phyloP scores from a whole-genome alignment of 2,113 vertebrate genomes.

The Lonchura striata region DNA sequence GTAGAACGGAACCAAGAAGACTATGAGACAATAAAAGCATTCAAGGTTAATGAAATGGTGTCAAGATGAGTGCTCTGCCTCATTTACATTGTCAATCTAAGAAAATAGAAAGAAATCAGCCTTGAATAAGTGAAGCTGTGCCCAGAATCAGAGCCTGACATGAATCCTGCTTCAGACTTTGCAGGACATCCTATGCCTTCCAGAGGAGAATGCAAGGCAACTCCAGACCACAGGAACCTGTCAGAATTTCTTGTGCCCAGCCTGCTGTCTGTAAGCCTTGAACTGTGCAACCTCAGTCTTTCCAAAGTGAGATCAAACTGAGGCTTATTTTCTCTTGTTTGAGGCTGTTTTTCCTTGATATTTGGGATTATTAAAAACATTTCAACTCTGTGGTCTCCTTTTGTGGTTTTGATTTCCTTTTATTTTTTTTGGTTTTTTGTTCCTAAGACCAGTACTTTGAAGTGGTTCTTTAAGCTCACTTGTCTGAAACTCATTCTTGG shows the following conservation, averaged over 20 bases:
- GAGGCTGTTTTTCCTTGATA: not conserved
- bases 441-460: not conserved
- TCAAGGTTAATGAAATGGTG: not conserved
- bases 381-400: not conserved
- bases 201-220: not conserved
- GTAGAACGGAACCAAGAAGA: not conserved
- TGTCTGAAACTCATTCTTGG: not conserved
- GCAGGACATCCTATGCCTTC: not conserved
- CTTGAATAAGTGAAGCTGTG: not conserved
- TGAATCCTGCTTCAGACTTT: not conserved
- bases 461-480: not conserved
- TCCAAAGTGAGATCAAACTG: not conserved
- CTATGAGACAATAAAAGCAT: not conserved
- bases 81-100: not conserved
- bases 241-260: not conserved
- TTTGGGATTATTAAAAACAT: not conserved
- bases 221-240: too few relatives aligned
- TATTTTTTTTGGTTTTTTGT: not conserved
- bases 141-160: not conserved
- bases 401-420: not conserved
- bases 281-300: not conserved
- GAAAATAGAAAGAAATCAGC: not conserved
- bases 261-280: not conserved
- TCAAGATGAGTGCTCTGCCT: not conserved
- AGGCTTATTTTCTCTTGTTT: not conserved